Base-by-base conservation (phyloP, 2,113 vertebrate species). In the Phyllostomus discolor region DNA sequence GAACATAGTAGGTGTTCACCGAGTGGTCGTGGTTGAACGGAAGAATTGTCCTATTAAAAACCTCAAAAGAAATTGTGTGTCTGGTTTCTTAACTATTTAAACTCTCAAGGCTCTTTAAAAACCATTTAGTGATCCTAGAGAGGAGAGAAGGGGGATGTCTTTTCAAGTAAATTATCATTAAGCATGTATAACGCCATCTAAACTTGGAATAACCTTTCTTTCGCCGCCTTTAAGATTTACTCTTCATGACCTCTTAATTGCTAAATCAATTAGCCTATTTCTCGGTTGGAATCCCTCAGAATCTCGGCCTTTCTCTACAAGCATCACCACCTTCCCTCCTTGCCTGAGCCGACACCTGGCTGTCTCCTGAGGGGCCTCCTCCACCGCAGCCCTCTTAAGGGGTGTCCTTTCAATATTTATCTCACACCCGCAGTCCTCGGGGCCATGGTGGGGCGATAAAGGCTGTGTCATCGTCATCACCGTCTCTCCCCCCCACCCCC, bases 41-140 rank as follows among this genome's bases (percentile, higher is more conserved):
- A 95, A 84, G n/a, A 79, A 35, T 38, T 43, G 19, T 89, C 54
- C 19, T 54, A 2, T 50, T 57, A 48, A 85, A 91, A 69, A 73
- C 64, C 46, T 95, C 62, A 1, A 48, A 90, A 26, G 54, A 92
- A 87, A 92, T 52, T 31, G 2, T 67, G 3, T 67, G 59, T 31
- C 43, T 96, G n/a, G 14, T 95, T 90, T 87, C 83, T 89, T 95
- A 93, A 91, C 76, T 93, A 43, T 89, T 97, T 93, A 88, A 96
- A 96, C 94, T 91, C 81, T 93, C 57, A 70, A 33, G 24, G 28
- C 76, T 73, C 62, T 92, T 95, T 95, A 95, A 87, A 95, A 95
- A 66, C 38, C 52, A 88, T 41, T 90, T 88, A 73, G n/a, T 88
- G 75, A 87, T 69, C 81, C 48, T 70, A 69, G 46, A 78, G 50